Evolutionary conservation across 2,888 invertebrate genomes (phyloP), one percentile per base, ranked within the genome.

Genomic region (Tachystola acroxantha): DNA sequence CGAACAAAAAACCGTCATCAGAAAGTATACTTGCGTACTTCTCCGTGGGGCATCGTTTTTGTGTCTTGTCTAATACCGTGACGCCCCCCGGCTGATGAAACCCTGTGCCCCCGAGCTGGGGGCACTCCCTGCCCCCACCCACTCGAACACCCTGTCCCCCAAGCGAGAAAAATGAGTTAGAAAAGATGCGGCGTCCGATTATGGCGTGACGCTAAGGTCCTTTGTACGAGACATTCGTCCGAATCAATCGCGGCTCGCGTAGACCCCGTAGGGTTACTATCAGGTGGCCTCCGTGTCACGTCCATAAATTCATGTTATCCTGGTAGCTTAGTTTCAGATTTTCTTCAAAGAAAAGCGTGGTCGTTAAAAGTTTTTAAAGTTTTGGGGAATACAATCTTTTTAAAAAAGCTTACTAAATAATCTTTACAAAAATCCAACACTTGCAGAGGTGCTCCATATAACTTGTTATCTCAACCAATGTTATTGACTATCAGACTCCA

Each of bases 121-220:
- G n/a, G 6, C 25, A 46, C 53, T 43, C 50, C 52, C 46, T 13
- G 30, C 37, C 34, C 42, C 45, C 49, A 50, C 62, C 58, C 53
- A 44, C 46, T 45, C 60, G 63, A n/a, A n/a, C n/a, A n/a, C n/a
- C n/a, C n/a, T n/a, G n/a, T n/a, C n/a, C 78, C 73, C 70, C 72
- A 56, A 72, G 75, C 80, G 80, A 87, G 87, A 86, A 87, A 87
- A 87, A 87, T 87, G 87, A 86, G 86, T 85, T 85, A 86, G 85
- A 81, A 85, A 84, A 87, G 86, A 87, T 86, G 86, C 79, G 82
- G 74, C 72, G 67, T 64, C 68, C 82, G 84, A 84, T 84, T 82
- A 82, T 82, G 71, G 77, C 76, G 73, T 75, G 76, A 72, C 76
- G 72, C 66, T 61, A 55, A 52, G 65, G 61, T 61, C 74, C 75